These are phyloP conservation scores for Danionella dracula DNA, from an alignment of 2,797 vertebrate genomes.

Conservation along the genomic window DNA sequence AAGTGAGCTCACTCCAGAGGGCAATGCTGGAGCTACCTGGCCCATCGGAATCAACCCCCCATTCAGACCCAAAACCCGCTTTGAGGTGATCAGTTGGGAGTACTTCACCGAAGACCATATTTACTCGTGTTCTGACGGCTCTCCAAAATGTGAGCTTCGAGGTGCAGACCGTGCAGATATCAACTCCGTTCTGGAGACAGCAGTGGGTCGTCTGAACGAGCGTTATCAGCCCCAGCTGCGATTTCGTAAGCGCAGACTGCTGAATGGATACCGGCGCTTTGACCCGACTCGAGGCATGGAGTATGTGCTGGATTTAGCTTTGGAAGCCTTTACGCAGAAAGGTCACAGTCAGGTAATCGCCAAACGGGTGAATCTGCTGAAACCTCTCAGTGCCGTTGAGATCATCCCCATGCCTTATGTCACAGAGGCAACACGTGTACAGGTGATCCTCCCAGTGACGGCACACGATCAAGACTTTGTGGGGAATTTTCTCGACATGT, in stretches of 20 bases:
- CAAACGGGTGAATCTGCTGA: slow-evolving; percentile 84
- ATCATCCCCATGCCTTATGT: slow-evolving; percentile 98
- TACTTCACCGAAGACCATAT: slow-evolving; percentile 95
- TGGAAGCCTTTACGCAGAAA: slow-evolving; percentile 89
- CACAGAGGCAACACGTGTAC: slow-evolving; percentile 90
- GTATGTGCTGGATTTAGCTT: slow-evolving; percentile 84
- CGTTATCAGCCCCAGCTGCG: slow-evolving; percentile 87
- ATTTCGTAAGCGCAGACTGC: slow-evolving; percentile 83
- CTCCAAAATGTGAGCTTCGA: slow-evolving; percentile 88
- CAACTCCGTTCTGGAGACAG: slow-evolving; percentile 77
- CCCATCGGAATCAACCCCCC: slow-evolving; percentile 87
- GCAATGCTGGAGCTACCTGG: slow-evolving; percentile 82
- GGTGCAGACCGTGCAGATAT: slow-evolving; percentile 83
- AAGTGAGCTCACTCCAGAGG: slow-evolving; percentile 82
- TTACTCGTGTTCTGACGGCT: slow-evolving; percentile 82
- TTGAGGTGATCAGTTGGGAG: slow-evolving; percentile 97
- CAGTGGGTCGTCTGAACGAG: slow-evolving; percentile 82
- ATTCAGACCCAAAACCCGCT: slow-evolving; percentile 84
- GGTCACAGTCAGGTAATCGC: slow-evolving; percentile 84
- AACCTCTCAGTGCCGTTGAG: slow-evolving; percentile 87
- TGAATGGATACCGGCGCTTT: slow-evolving; percentile 92
- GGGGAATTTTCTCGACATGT: slow-evolving; percentile 86
- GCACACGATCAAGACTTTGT: slow-evolving; percentile 78
- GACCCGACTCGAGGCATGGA: slow-evolving; percentile 96
- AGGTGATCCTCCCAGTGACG: slow-evolving; percentile 86